These are phyloP conservation scores for Hirtodrosophila alboralis DNA, from an alignment of 2,888 invertebrate species.

Conservation along the genomic window DNA sequence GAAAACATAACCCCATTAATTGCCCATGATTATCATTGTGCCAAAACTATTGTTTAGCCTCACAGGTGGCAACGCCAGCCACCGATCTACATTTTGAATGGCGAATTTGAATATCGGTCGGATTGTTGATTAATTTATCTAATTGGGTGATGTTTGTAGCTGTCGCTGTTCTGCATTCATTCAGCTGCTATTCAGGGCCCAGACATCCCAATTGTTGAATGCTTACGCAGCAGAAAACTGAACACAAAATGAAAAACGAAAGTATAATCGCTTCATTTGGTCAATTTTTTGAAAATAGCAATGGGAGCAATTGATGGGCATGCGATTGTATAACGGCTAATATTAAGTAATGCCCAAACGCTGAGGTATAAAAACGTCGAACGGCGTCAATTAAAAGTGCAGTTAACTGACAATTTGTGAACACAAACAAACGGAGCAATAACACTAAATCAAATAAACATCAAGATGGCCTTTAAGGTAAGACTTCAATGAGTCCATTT, in stretches of 20 bases:
- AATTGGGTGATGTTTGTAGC: conserved; percentile 33
- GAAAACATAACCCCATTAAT: not conserved
- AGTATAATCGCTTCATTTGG: conserved; percentile 57
- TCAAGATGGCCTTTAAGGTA: conserved; percentile 55
- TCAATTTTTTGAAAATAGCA: conserved; percentile 44
- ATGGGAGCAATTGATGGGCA: conserved; percentile 63
- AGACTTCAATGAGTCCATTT: not conserved
- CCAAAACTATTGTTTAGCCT: not conserved
- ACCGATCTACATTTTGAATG: not conserved
- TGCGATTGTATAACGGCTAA: conserved; percentile 70
- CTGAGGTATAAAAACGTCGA: conserved; percentile 56
- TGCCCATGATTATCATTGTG: not conserved
- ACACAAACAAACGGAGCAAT: conserved; percentile 30
- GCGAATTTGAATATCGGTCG: conserved; percentile 21
- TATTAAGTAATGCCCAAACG: conserved; percentile 54
- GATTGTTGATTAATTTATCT: conserved; percentile 2
- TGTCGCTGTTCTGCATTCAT: conserved; percentile 27
- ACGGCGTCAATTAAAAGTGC: conserved; percentile 48
- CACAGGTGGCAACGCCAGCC: conserved; percentile 2
- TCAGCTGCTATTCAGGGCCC: conserved; percentile 18
- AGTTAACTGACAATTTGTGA: conserved; percentile 66
- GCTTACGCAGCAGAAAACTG: conserved; percentile 53
- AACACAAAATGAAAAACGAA: conserved; percentile 48
- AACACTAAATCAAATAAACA: not conserved
- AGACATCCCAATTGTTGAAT: conserved; percentile 35